A percentile compares a stretch with the other conserved stretches of the same genome.
Evolutionary conservation across 2,113 vertebrate genomes (phyloP).

Genomic region (Corvus moneduloides): DNA sequence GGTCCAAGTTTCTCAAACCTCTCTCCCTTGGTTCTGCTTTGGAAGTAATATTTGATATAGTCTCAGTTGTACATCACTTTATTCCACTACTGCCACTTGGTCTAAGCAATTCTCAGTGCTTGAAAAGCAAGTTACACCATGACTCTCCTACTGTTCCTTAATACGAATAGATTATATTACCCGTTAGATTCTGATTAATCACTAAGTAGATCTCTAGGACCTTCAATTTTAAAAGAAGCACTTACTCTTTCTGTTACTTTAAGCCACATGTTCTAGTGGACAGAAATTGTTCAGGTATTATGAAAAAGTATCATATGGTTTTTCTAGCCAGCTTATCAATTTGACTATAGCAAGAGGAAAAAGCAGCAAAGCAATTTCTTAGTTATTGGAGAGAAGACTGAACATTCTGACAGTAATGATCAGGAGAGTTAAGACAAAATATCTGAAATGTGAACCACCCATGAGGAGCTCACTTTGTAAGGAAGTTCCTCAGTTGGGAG

Average conservation of each 20-base stretch:
- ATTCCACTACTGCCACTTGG: background rate
- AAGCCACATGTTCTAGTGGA: background rate
- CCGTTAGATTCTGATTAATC: background rate
- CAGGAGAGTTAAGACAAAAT: background rate
- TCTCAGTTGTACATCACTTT: background rate
- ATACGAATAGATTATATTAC: background rate
- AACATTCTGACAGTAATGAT: background rate
- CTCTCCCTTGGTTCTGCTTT: background rate
- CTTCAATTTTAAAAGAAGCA: background rate
- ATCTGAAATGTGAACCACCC: background rate
- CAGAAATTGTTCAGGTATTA: background rate
- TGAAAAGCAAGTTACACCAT: background rate
- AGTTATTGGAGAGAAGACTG: background rate
- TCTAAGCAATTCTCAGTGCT: background rate
- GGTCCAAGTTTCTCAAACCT: background rate
- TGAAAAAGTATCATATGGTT: background rate
- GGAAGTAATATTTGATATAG: background rate
- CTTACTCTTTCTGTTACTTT: background rate
- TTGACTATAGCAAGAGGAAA: background rate
- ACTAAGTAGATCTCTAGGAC: background rate
- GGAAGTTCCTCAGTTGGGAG: background rate
- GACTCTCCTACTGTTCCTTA: background rate
- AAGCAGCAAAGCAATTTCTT: background rate
- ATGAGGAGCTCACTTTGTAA: background rate
- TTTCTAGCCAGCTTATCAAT: background rate